Evolutionary conservation across 2,113 vertebrate species (phyloP), one percentile per base, ranked within the genome.

Genomic region (Ahaetulla prasina): DNA sequence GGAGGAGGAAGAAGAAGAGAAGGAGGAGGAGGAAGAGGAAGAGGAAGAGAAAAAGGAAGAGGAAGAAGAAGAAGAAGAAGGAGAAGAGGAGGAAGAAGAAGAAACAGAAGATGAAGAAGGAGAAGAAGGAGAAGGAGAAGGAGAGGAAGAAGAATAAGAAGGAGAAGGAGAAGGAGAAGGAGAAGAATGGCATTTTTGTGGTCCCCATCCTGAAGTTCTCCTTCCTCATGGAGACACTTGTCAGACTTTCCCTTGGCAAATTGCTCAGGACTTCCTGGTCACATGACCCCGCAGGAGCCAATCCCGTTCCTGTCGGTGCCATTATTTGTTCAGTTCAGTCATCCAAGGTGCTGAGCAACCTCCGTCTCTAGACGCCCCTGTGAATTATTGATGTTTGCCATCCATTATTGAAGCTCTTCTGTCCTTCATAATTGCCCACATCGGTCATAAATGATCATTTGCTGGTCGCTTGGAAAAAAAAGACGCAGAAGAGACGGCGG

Each of bases 331-430:
- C 88, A 80, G 0, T 89, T 94, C 91, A 94, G 23, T 25, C 85
- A 5, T 16, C 20, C 11, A 49, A 2, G 27, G 90, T 63, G 94
- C 49, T 90, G 94, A 90, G 7, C 25, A 39, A 50, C 47, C 86
- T 80, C 90, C 84, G 92, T 93, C 93, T 88, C 14, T 93, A 91
- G 93, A 92, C 93, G 30, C 54, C 12, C 88, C 91, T 94, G 95
- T 94, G 91, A 95, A 95, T 96, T 92, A 94, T 93, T 30, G 87
- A 94, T 94, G 89, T 22, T 91, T 92, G 18, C 1, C 93, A 91
- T 94, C 30, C 93, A 88, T 95, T 92, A 94, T 95, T 95, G 93
- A 96, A 95, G 88, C 9, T 90, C 30, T 20, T 57, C 91, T 94
- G 89, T 91, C 91, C 95, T 85, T 35, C 1, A 45, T 16, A 95